These are phyloP conservation scores for Microctenopoma stevenorrisi DNA, from an alignment of 2,797 vertebrate species.

Conservation along the genomic window DNA sequence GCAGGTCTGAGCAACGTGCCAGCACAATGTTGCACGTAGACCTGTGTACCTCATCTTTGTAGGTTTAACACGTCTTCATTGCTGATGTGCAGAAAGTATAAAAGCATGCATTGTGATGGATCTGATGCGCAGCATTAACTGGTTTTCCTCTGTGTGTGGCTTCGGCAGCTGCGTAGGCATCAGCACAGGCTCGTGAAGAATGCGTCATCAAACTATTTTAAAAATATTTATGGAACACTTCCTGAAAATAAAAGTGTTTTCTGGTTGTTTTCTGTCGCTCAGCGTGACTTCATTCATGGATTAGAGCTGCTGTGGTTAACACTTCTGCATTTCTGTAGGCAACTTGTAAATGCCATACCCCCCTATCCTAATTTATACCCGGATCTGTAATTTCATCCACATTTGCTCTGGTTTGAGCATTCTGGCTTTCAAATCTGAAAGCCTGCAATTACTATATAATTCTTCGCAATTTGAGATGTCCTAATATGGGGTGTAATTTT, in stretches of 20 bases:
- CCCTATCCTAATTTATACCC: conserved; percentile 98
- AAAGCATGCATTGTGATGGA: conserved; percentile 8
- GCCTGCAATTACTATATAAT: conserved; percentile 99
- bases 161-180: background rate
- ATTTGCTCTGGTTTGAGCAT: conserved; percentile 99
- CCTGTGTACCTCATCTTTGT: background rate
- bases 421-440: conserved; percentile 99
- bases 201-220: background rate
- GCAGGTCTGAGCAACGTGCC: conserved; percentile 21
- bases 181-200: background rate
- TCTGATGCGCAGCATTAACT: background rate
- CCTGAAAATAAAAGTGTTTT: background rate
- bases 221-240: background rate
- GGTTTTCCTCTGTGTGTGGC: background rate
- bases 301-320: conserved; percentile 80
- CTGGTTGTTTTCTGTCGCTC: conserved; percentile 8
- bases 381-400: conserved; percentile 99
- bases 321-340: conserved; percentile 94
- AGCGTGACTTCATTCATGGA: conserved; percentile 82
- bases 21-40: background rate
- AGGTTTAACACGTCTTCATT: background rate
- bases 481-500: conserved; percentile 99
- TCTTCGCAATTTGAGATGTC: conserved; percentile 99
- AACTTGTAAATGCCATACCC: conserved; percentile 98
- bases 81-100: background rate